Base-by-base conservation (phyloP, 1,140 invertebrate genomes). In the Trigoniulus corallinus region DNA sequence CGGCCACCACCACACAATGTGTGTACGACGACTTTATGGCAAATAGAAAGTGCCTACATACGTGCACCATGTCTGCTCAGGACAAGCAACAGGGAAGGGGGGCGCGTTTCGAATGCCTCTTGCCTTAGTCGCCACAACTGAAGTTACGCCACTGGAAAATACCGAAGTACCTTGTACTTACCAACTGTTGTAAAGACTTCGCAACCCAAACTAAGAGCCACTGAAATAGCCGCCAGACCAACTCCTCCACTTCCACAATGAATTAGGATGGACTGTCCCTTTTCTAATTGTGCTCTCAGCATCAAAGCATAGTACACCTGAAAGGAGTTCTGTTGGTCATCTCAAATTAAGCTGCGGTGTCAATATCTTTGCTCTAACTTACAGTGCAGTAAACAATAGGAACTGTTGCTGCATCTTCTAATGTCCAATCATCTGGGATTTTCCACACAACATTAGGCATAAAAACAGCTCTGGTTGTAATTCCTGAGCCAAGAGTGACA, bases 181-280 rank as follows among this genome's bases (percentile, higher is more conserved):
- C 86, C 82, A 26, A 92, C 87, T 0, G 88, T 93, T 1, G 88
- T 91, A 64, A 78, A 94, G 0, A 94, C 72, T 13, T 83, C 81
- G 66, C 88, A 84, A 13, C 85, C 86, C 67, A 82, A 77, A 60
- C 82, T 76, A 4, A 96, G 69, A 25, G 89, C 88, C 59, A 98
- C 88, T 7, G 85, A 73, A 58, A 97, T 96, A 53, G 91, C 88
- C 3, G 92, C 92, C 70, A 93, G 88, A 4, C 93, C 93, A 22
- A 97, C 91, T 59, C 91, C 93, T 56, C 93, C 94, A 57, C 85
- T 84, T 55, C 93, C 93, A 50, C 93, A 88, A 64, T 98, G 94
- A 56, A 98, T 84, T 1, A 98, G 74, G 24, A 97, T 75, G 34
- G 74, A 76, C 59, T 97, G 87, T 2, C 89, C 89, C 50, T 75